These are phyloP conservation scores for Globicephala melas DNA, from an alignment of 2,113 vertebrate species.

Conservation along the genomic window DNA sequence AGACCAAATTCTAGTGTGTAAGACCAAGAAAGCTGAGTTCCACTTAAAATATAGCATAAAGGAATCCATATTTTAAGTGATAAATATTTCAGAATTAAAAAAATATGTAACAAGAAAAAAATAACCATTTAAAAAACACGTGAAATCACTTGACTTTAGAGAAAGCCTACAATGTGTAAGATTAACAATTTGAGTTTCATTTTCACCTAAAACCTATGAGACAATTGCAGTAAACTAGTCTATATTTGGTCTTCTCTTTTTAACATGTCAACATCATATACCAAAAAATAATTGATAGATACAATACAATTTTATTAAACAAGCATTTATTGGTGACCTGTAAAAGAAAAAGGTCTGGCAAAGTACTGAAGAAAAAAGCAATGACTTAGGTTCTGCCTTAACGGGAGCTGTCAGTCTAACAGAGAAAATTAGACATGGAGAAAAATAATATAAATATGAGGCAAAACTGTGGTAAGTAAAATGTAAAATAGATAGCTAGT, in stretches of 20 bases:
- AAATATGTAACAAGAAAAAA: neutral
- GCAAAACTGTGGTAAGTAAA: neutral
- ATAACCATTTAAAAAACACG: neutral
- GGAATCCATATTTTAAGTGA: conserved; percentile 18
- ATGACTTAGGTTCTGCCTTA: neutral
- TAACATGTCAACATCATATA: neutral
- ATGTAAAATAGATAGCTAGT: too few relatives aligned
- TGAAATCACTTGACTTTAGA: conserved; percentile 28
- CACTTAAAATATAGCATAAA: conserved; percentile 9
- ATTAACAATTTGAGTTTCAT: neutral
- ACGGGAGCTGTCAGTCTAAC: neutral
- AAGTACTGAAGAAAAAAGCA: neutral
- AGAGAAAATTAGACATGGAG: neutral
- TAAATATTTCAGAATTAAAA: conserved; percentile 9
- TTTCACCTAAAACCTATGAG: neutral
- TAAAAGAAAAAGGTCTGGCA: neutral
- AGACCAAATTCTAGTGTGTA: neutral
- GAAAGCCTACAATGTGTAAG: neutral
- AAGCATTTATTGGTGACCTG: neutral
- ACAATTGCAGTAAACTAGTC: neutral
- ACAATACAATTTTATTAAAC: neutral
- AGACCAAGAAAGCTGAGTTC: neutral
- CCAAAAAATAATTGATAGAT: neutral
- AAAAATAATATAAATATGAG: neutral
- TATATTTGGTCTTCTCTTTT: neutral